These are phyloP conservation scores for Taenioides sp. DNA, from an alignment of 2,797 vertebrate genomes.

Conservation along the genomic window DNA sequence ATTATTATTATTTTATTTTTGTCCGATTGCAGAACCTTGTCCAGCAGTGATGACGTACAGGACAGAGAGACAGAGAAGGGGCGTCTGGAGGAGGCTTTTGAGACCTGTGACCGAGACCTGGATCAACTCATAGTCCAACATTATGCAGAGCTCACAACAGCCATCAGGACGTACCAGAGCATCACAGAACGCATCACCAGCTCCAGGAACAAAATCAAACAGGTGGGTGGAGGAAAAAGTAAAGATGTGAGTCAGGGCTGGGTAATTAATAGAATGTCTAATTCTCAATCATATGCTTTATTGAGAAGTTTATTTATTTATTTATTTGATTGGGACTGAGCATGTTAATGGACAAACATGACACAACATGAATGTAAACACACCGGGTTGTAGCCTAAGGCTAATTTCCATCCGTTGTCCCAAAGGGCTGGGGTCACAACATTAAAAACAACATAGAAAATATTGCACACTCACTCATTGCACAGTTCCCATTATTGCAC, in stretches of 20 bases:
- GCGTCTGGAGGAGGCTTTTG: constrained; percentile 93
- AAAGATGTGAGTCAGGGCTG: background rate
- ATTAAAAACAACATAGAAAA: too few species aligned
- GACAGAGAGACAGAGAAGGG: constrained; percentile 95
- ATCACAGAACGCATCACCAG: constrained; percentile 98
- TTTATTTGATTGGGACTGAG: too few species aligned
- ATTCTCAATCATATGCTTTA: too few species aligned
- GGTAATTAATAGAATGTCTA: too few species aligned
- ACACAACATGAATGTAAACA: too few species aligned
- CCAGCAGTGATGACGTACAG: constrained; percentile 92
- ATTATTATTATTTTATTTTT: background rate
- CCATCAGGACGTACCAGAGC: constrained; percentile 97
- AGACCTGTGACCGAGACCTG: constrained; percentile 90
- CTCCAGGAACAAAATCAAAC: constrained; percentile 96
- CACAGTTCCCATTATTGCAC: too few species aligned
- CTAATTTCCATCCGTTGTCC: too few species aligned
- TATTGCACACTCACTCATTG: too few species aligned
- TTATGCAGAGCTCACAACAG: constrained; percentile 95
- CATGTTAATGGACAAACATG: too few species aligned
- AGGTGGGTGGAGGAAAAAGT: constrained; percentile 65
- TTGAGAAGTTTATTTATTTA: too few species aligned
- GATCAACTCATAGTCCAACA: constrained; percentile 94
- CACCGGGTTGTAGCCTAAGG: too few species aligned
- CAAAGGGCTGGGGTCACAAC: too few species aligned
- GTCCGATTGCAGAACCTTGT: constrained; percentile 83